Percentiles rank a stretch among this genome's conserved stretches.
Evolutionary conservation across 2,113 vertebrate species (phyloP).

Genomic region (Leptocoma aspasia): DNA sequence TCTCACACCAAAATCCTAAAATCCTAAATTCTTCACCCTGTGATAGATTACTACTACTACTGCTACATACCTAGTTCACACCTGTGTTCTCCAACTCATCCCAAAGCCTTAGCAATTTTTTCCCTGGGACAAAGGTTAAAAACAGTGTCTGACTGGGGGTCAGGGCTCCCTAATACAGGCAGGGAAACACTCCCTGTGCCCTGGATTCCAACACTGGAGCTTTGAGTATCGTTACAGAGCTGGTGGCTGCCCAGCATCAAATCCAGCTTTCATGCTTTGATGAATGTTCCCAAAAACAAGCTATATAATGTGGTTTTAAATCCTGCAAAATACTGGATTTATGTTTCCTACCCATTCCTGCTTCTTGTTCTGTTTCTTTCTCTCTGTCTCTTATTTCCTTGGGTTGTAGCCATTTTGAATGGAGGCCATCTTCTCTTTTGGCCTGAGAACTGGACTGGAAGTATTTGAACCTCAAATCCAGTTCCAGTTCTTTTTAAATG

Average conservation of each 20-base stretch:
- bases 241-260: not conserved
- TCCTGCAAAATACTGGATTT: not conserved
- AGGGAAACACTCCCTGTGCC: no score
- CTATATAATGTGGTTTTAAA: constrained; percentile 16
- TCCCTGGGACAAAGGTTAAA: no score
- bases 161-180: no score
- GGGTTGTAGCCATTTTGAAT: constrained; percentile 57
- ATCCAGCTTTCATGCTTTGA: not conserved
- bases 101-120: no score
- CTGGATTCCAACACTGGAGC: no score
- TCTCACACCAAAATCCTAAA: no score
- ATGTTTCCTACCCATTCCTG: not conserved
- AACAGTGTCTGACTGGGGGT: no score
- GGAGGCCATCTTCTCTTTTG: constrained; percentile 26
- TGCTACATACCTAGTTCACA: no score
- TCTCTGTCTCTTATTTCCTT: constrained; percentile 33
- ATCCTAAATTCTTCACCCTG: no score
- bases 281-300: not conserved
- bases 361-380: not conserved
- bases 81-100: no score
- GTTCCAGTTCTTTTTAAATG: not conserved
- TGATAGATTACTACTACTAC: no score
- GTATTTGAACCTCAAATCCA: constrained; percentile 7
- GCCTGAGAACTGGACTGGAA: constrained; percentile 31
- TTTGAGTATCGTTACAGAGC: not conserved